Percentiles rank a stretch among this genome's conserved stretches.
These are phyloP conservation scores for Loris lydekkerianus DNA, from an alignment of 2,797 vertebrate genomes.

Conservation along the genomic window DNA sequence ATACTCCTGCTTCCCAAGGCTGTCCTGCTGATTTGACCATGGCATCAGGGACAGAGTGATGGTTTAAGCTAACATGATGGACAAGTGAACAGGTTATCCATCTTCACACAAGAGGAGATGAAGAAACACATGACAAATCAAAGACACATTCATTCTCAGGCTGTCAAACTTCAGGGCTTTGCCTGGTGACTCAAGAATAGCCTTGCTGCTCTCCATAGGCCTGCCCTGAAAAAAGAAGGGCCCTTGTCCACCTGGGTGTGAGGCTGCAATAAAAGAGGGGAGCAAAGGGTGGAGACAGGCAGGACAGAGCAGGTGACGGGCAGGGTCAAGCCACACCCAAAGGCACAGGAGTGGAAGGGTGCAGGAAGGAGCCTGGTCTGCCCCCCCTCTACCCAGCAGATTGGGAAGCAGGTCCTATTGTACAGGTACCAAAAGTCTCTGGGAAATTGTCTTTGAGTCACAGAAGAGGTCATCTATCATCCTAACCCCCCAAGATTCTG, in stretches of 20 bases:
- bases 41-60: not conserved
- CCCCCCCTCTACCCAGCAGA: not conserved
- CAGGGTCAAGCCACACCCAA: no score
- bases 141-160: not conserved
- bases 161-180: not conserved
- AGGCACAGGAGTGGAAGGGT: not conserved
- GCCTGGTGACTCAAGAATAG: not conserved
- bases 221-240: not conserved
- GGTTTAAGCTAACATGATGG: not conserved
- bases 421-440: not conserved
- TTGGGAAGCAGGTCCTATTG: not conserved
- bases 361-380: not conserved
- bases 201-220: not conserved
- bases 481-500: not conserved
- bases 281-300: not conserved
- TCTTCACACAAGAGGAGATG: not conserved
- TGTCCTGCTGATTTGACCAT: not conserved
- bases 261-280: not conserved
- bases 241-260: rapidly evolving
- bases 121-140: not conserved
- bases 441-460: not conserved
- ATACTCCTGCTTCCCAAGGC: not conserved
- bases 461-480: not conserved
- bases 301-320: not conserved
- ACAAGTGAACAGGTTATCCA: not conserved